Percentiles rank a stretch among this genome's conserved stretches.
phyloP scores from a whole-genome alignment of 2,113 vertebrate species.

The Stercorarius parasiticus region DNA sequence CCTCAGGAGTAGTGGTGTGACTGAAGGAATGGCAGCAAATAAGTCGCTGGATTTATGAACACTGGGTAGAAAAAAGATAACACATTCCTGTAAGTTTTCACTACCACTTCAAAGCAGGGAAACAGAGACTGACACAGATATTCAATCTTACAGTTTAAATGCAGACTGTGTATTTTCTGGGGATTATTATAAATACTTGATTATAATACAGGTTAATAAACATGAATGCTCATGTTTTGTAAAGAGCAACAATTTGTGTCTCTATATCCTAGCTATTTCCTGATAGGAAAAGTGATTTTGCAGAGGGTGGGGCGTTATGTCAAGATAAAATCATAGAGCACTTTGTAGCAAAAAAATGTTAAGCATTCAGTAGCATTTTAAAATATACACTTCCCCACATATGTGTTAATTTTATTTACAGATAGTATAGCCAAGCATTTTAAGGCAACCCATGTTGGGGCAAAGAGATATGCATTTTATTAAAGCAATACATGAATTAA shows the following conservation, averaged over 20 bases:
- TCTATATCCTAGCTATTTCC: not conserved
- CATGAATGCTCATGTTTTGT: not conserved
- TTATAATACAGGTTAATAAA: not conserved
- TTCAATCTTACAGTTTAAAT: not conserved
- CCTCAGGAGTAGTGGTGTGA: not conserved
- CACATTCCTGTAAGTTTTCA: not conserved
- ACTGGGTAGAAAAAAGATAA: not conserved
- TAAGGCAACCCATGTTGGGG: not conserved
- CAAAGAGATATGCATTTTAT: not conserved
- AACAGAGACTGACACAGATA: not conserved
- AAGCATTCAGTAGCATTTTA: not conserved
- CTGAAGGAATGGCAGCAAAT: not conserved
- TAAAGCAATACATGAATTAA: not conserved
- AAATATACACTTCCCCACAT: not conserved
- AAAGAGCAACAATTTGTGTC: not conserved
- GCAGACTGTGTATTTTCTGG: not conserved
- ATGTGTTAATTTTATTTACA: not conserved
- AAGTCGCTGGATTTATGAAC: not conserved
- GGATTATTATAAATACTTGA: not conserved
- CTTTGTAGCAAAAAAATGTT: not conserved
- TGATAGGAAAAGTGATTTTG: not conserved
- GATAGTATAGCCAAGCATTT: not conserved
- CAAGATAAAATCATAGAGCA: not conserved
- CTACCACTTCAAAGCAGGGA: not conserved
- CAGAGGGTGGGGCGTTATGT: not conserved